Percentiles rank a stretch among this genome's conserved stretches.
phyloP scores from a whole-genome alignment of 2,888 invertebrate species.

The Fabriciana adippe region DNA sequence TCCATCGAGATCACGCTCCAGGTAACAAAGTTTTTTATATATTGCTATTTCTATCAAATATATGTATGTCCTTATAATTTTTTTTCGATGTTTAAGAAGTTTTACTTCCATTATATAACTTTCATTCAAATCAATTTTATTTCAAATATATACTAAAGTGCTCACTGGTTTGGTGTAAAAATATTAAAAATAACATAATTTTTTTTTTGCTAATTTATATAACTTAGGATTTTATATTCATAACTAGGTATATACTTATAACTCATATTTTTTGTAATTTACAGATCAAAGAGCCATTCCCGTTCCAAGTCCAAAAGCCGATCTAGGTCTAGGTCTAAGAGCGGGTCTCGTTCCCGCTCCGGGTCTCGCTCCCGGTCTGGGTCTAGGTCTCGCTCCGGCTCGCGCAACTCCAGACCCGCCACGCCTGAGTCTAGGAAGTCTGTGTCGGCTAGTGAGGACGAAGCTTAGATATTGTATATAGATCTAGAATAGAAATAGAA shows the following conservation, averaged over 20 bases:
- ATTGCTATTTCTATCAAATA: background rate
- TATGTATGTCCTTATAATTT: background rate
- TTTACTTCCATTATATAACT: too few relatives aligned
- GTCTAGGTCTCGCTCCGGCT: constrained; percentile 63
- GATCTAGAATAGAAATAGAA: too few relatives aligned
- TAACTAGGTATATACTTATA: background rate
- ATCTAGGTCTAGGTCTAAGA: constrained; percentile 53
- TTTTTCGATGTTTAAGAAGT: too few relatives aligned
- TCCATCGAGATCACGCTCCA: constrained; percentile 57
- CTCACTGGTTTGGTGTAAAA: too few relatives aligned
- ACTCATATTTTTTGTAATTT: background rate
- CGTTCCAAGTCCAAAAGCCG: constrained; percentile 59
- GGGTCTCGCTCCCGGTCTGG: constrained; percentile 69
- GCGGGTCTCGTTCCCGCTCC: constrained; percentile 55
- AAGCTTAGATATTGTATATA: constrained; percentile 54
- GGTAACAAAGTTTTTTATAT: constrained; percentile 40
- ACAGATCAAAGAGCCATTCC: constrained; percentile 62
- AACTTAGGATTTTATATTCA: too few relatives aligned
- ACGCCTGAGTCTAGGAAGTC: constrained; percentile 84
- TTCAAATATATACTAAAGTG: too few relatives aligned
- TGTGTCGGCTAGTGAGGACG: constrained; percentile 83
- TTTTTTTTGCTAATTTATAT: too few relatives aligned
- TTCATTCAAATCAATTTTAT: too few relatives aligned
- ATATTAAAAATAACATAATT: too few relatives aligned
- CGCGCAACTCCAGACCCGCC: constrained; percentile 72